A percentile compares a stretch with the other conserved stretches of the same genome.
phyloP scores from a whole-genome alignment of 2,888 invertebrate genomes.

The Prostheceraeus crozeri region DNA sequence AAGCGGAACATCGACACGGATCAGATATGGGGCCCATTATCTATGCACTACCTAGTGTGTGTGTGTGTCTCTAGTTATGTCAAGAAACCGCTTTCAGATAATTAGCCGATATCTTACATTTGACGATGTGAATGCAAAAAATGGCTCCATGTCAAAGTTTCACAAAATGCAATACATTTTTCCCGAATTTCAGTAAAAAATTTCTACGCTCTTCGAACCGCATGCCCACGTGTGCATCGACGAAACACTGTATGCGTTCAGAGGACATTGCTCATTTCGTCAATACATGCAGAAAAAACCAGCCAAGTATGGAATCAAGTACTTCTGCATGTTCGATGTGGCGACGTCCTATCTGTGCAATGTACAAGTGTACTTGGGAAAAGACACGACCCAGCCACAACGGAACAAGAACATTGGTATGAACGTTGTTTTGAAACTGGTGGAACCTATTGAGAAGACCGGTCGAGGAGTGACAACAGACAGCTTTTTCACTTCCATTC shows the following conservation, averaged over 20 bases:
- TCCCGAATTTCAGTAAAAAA: background rate
- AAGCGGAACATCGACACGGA: too few relatives aligned
- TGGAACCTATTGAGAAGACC: too few relatives aligned
- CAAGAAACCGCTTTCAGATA: too few relatives aligned
- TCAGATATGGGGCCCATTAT: too few relatives aligned
- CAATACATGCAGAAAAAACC: constrained; percentile 16
- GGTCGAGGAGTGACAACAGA: constrained; percentile 18
- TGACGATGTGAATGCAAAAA: background rate
- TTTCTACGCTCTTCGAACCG: constrained; percentile 4
- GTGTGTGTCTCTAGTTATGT: too few relatives aligned
- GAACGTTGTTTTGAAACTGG: constrained; percentile 13
- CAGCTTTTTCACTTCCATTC: constrained; percentile 4
- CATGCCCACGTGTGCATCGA: constrained; percentile 3
- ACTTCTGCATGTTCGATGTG: constrained; percentile 8
- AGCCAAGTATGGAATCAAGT: constrained; percentile 13
- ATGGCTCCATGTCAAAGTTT: background rate
- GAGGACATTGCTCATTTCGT: background rate
- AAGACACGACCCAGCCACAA: constrained; percentile 17
- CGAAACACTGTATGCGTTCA: constrained; percentile 15
- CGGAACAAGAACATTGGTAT: background rate
- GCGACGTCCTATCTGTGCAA: constrained; percentile 1
- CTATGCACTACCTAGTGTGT: too few relatives aligned
- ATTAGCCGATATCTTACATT: too few relatives aligned
- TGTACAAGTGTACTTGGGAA: constrained; percentile 18
- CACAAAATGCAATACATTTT: constrained; percentile 19